These are phyloP conservation scores for Cephus nigrinus DNA, from an alignment of 2,888 invertebrate genomes.

Conservation along the genomic window DNA sequence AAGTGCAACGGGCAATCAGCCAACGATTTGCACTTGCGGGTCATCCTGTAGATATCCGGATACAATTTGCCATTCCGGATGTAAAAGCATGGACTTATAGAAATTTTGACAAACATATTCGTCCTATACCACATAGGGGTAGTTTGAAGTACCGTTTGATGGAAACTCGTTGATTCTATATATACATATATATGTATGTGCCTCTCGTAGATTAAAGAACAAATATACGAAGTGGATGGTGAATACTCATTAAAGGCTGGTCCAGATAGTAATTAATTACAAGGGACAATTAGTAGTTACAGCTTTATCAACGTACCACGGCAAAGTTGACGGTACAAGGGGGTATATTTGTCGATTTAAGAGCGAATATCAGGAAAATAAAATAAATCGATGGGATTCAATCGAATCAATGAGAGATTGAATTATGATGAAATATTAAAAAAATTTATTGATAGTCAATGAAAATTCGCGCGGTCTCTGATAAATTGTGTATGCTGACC, in stretches of 20 bases:
- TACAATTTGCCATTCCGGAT: not conserved
- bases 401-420: not conserved
- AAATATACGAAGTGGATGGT: not conserved
- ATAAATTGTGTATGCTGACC: constrained; percentile 33
- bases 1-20: constrained; percentile 49
- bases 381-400: no score
- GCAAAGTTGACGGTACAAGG: not conserved
- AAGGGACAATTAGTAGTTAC: not conserved
- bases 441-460: not conserved
- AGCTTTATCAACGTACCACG: not conserved
- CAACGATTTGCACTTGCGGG: constrained; percentile 35
- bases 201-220: not conserved
- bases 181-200: no score
- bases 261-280: not conserved
- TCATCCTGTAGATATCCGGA: not conserved
- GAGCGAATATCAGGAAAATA: no score
- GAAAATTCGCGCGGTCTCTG: not conserved
- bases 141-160: not conserved
- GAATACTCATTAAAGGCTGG: not conserved
- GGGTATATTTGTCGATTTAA: not conserved
- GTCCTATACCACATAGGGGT: not conserved
- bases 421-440: not conserved
- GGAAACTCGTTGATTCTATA: not conserved
- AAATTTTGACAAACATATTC: not conserved
- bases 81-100: not conserved